A percentile compares a stretch with the other conserved stretches of the same genome.
phyloP scores from a whole-genome alignment of 2,113 vertebrate genomes.

The Chamaea fasciata region DNA sequence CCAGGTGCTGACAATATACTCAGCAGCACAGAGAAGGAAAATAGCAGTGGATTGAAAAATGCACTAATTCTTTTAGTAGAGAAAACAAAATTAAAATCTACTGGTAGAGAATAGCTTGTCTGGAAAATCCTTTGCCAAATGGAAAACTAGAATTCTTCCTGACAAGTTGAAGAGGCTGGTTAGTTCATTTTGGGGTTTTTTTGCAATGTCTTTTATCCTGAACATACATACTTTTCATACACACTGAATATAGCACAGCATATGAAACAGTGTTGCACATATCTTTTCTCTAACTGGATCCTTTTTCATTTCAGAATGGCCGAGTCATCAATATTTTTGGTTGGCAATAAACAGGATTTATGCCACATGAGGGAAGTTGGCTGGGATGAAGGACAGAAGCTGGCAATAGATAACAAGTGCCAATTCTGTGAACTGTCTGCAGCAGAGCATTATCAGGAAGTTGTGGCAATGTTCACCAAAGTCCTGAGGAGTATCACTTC shows the following conservation, averaged over 20 bases:
- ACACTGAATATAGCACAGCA: background rate
- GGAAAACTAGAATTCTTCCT: background rate
- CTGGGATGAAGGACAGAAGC: slow-evolving; percentile 80
- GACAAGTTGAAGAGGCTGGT: background rate
- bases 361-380: slow-evolving; percentile 82
- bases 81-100: background rate
- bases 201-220: background rate
- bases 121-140: background rate
- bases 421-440: slow-evolving; percentile 88
- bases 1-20: background rate
- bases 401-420: slow-evolving; percentile 77
- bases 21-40: background rate
- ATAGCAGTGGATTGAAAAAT: background rate
- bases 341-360: slow-evolving; percentile 90
- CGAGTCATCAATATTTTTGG: slow-evolving; percentile 75
- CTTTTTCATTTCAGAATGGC: slow-evolving; percentile 67
- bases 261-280: background rate
- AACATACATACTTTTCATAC: background rate
- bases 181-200: background rate
- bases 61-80: background rate
- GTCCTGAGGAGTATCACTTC: slow-evolving; percentile 71
- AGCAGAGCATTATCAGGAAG: slow-evolving; percentile 84
- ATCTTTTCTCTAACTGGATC: background rate
- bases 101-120: background rate
- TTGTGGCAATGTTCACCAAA: slow-evolving; percentile 80